Evolutionary conservation across 30 jellyfish, hydroid and myxozoan genomes (phyloP), one percentile per base, ranked within the genome.

Genomic region (Phacellophora camtschatica): DNA sequence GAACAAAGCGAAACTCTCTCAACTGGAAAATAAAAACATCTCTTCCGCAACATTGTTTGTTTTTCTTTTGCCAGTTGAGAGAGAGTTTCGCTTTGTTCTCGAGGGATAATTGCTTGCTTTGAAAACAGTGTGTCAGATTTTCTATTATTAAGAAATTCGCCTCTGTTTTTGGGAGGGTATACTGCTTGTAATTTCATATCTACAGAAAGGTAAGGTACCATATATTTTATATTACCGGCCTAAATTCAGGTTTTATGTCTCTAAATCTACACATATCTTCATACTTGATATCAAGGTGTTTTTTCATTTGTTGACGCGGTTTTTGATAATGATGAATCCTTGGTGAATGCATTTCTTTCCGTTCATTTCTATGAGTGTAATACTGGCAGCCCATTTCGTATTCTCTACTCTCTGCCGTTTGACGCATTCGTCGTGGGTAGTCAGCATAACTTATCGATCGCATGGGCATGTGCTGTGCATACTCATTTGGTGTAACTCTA

Each of bases 251-350:
- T 18, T 73, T 73, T 18, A 56, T 51, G 46, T 73, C 74, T 23
- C 74, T 51, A 19, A 53, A 53, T 55, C 74, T 55, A 32, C 75
- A 51, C 45, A 51, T 7, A 25, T 73, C 86, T 31, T 73, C 86
- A 31, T 53, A 65, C 22, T 73, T 73, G 20, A 8, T 56, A 15
- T 33, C 62, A 53, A 46, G 20, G 20, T 9, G 61, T 16, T 23
- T 23, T 2, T 28, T 46, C 61, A 46, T 46, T 5, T 31, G n/a
- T 42, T 73, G 56, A 19, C 54, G 86, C 18, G 32, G 20, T 12
- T 73, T 37, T 27, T 23, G 37, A 2, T 34, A 42, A 22, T 2
- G 49, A 46, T 46, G 59, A 46, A 16, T 16, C 20, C 20, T 23
- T 46, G n/a, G 61, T 16, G 61, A 16, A 28, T 46, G 61, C 2